These are phyloP conservation scores for Pentamera pediparva DNA, from an alignment of 53 echinoderm and acorn worm species.

Conservation along the genomic window DNA sequence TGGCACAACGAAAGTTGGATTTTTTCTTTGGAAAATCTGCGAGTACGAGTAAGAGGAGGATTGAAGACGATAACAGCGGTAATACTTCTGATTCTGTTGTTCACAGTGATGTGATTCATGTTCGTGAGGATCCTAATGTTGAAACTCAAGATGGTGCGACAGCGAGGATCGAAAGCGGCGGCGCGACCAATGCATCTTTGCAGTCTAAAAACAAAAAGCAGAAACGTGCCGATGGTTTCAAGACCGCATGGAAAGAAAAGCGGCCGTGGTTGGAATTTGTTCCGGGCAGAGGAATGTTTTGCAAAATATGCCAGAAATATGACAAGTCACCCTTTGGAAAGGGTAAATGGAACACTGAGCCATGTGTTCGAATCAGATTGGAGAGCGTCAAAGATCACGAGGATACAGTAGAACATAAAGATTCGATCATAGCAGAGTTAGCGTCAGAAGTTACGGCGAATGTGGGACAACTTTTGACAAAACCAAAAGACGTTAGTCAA, in stretches of 20 bases:
- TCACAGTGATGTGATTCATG: neutral
- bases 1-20: neutral
- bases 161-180: neutral
- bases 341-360: slow-evolving; percentile 20
- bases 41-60: slow-evolving; percentile 14
- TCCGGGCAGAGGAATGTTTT: slow-evolving; percentile 38
- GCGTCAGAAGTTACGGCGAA: neutral
- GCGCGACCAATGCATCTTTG: slow-evolving; percentile 2
- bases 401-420: slow-evolving; percentile 23
- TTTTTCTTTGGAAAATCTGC: neutral
- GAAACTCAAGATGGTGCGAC: neutral
- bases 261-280: slow-evolving; percentile 40
- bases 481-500: slow-evolving; percentile 34
- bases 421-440: slow-evolving; percentile 27
- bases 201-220: slow-evolving; percentile 15
- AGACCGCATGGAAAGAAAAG: slow-evolving; percentile 9
- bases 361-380: slow-evolving; percentile 25
- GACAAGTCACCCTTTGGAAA: slow-evolving; percentile 45
- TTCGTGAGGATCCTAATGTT: neutral
- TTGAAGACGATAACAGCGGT: slow-evolving; percentile 1
- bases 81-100: neutral
- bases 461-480: slow-evolving; percentile 27
- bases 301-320: slow-evolving; percentile 25
- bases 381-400: slow-evolving; percentile 47
- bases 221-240: slow-evolving; percentile 19